Conservation (phyloP, 2,113 vertebrate genomes). For the Mus pahari region DNA sequence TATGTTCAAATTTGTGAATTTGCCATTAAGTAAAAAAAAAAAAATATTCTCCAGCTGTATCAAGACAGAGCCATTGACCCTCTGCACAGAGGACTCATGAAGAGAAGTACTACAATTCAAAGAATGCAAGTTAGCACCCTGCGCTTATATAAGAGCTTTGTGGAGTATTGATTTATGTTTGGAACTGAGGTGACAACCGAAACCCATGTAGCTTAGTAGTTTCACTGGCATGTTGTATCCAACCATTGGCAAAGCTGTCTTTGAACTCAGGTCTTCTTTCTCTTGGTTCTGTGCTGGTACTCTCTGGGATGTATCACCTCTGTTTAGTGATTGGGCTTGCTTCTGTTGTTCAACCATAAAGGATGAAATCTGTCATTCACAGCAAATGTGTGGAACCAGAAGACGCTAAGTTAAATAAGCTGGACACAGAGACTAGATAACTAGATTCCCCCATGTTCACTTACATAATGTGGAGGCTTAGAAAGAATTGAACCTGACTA, state of each 20-base stretch:
- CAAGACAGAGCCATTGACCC: not conserved
- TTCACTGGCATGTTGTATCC: not conserved
- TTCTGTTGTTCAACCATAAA: not conserved
- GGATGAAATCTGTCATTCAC: not conserved
- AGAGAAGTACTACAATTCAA: not conserved
- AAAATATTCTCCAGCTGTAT: not conserved
- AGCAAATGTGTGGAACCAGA: not conserved
- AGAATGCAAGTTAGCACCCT: not conserved
- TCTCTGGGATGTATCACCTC: not conserved
- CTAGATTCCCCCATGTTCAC: too few species aligned
- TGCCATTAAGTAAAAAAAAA: not conserved
- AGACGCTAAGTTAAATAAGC: not conserved
- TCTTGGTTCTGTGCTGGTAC: not conserved
- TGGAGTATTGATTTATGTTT: not conserved
- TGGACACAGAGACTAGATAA: not conserved
- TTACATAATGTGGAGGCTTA: not conserved
- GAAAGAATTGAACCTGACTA: not conserved
- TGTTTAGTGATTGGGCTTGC: conserved; percentile 8
- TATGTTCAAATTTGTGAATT: not conserved
- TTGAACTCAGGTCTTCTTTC: not conserved
- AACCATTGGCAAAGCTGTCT: not conserved
- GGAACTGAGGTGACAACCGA: not conserved
- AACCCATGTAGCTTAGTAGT: not conserved
- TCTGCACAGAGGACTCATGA: not conserved
- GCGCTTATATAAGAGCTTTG: not conserved